Conservation (phyloP, 2,113 vertebrate genomes). For the Epinephelus fuscoguttatus region DNA sequence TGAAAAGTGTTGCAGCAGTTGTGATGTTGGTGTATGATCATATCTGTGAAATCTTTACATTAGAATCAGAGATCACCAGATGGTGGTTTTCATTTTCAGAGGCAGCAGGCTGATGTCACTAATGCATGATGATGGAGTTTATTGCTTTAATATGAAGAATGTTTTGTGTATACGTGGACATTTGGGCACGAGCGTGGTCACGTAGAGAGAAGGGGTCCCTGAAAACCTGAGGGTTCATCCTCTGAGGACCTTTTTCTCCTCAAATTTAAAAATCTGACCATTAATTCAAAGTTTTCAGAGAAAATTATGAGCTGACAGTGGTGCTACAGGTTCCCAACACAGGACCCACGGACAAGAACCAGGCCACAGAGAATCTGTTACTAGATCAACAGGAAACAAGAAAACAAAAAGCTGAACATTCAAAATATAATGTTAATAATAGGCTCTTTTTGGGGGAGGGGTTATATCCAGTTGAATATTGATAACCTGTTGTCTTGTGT, state of each 20-base stretch:
- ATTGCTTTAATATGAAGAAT: not conserved
- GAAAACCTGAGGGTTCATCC: not conserved
- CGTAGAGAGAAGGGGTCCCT: not conserved
- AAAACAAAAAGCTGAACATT: too few species aligned
- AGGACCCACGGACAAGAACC: not conserved
- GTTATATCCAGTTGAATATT: too few species aligned
- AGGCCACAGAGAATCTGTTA: not conserved
- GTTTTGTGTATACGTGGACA: not conserved
- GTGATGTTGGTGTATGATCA: slow-evolving; percentile 27
- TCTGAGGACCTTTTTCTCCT: not conserved
- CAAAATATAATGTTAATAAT: too few species aligned
- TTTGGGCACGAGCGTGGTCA: not conserved
- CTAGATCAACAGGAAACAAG: too few species aligned
- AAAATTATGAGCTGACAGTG: not conserved
- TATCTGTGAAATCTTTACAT: slow-evolving; percentile 2
- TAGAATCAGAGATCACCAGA: slow-evolving; percentile 10
- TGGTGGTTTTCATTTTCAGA: not conserved
- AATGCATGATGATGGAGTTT: not conserved
- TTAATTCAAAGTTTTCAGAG: not conserved
- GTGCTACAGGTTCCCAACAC: not conserved
- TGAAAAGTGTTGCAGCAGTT: slow-evolving; percentile 7
- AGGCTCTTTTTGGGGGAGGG: too few species aligned
- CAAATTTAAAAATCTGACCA: not conserved
- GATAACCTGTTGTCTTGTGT: too few species aligned
- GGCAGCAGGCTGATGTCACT: not conserved